Conservation (phyloP, 2,113 vertebrate genomes). For the Grus americana region DNA sequence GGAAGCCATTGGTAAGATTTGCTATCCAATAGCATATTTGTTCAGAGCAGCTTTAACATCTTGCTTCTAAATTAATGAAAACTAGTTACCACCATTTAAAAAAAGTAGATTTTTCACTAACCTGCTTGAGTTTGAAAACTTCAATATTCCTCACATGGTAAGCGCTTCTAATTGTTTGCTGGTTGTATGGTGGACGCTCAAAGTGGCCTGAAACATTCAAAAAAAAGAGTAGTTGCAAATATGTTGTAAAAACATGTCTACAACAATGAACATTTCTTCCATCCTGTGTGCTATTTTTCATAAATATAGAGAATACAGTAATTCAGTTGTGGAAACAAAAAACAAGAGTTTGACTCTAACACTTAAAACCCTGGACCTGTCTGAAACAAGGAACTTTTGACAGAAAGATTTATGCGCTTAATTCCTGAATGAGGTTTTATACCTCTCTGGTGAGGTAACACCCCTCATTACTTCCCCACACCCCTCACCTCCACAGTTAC, state of each 20-base stretch:
- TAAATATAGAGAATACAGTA: neutral
- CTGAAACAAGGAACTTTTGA: neutral
- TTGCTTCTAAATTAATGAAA: neutral
- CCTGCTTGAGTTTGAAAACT: slow-evolving; percentile 97
- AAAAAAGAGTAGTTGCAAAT: neutral
- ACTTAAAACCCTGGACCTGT: neutral
- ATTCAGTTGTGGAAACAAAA: neutral
- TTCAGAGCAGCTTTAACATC: neutral
- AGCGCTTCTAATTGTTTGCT: slow-evolving; percentile 89
- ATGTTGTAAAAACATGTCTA: neutral
- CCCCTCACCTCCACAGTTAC: neutral
- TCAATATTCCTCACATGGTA: slow-evolving; percentile 96
- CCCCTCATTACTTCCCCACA: neutral
- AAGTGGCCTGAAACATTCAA: slow-evolving; percentile 85
- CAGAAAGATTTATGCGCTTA: neutral
- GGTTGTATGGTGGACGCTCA: slow-evolving; percentile 92
- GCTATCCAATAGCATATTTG: neutral
- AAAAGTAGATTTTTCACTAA: slow-evolving; percentile 40
- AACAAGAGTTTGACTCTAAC: neutral
- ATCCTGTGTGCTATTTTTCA: neutral
- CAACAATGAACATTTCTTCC: neutral
- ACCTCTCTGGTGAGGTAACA: neutral
- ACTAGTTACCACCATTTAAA: neutral
- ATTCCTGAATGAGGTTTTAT: neutral
- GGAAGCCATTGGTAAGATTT: neutral